Conservation (phyloP, 2,888 invertebrate genomes). For the Xanthia icteritia region DNA sequence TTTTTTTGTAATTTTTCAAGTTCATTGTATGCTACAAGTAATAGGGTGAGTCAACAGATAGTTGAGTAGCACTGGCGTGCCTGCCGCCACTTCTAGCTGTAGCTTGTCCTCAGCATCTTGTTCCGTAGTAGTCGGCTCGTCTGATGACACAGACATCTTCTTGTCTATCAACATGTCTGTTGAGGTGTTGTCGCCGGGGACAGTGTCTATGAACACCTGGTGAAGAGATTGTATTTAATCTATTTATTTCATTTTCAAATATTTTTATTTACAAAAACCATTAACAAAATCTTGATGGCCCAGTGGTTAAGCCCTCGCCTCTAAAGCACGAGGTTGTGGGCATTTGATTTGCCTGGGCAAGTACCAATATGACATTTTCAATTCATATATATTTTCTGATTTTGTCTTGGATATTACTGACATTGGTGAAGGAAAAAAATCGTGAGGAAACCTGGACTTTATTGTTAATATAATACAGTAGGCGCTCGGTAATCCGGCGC, state of each 20-base stretch:
- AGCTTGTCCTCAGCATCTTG: slow-evolving; percentile 70
- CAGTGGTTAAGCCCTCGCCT: background rate
- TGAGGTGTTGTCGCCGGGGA: slow-evolving; percentile 81
- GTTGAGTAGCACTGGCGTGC: slow-evolving; percentile 85
- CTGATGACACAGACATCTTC: slow-evolving; percentile 79
- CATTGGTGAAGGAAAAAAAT: background rate
- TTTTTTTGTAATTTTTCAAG: background rate
- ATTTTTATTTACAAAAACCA: background rate
- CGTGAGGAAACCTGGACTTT: background rate
- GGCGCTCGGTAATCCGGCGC: too few species aligned
- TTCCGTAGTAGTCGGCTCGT: slow-evolving; percentile 63
- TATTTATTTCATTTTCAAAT: background rate
- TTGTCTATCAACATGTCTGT: slow-evolving; percentile 81
- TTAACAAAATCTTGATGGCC: background rate
- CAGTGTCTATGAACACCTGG: slow-evolving; percentile 83
- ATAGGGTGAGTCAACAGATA: slow-evolving; percentile 86
- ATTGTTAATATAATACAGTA: background rate
- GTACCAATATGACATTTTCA: background rate
- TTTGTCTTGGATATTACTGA: background rate
- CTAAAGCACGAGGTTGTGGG: background rate
- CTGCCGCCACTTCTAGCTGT: slow-evolving; percentile 85
- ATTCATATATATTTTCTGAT: background rate
- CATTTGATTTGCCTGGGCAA: background rate
- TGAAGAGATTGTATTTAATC: background rate
- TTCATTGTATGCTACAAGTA: slow-evolving; percentile 81